phyloP scores from a whole-genome alignment of 2,113 vertebrate genomes.

The Odocoileus virginianus region DNA sequence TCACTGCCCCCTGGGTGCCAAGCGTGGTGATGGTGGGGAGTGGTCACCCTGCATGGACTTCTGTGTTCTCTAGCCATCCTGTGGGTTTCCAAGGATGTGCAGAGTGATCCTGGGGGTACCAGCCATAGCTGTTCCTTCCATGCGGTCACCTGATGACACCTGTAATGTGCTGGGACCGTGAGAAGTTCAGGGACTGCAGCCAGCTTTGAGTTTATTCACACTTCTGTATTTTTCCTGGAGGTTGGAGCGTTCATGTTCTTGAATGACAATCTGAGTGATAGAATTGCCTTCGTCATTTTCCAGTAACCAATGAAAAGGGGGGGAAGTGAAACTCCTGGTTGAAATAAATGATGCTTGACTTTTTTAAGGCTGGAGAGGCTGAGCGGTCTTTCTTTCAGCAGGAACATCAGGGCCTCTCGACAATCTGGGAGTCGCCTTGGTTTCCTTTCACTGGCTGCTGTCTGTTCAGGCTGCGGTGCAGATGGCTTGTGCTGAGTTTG shows the following conservation, averaged over 20 bases:
- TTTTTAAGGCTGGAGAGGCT: not conserved
- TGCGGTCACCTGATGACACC: not conserved
- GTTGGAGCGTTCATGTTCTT: not conserved
- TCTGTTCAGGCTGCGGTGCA: not conserved
- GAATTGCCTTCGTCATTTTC: not conserved
- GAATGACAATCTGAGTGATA: not conserved
- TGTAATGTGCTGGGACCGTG: accelerated
- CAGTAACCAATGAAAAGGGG: not conserved
- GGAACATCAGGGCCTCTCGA: not conserved
- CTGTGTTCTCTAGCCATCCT: not conserved
- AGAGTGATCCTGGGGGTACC: too few relatives aligned
- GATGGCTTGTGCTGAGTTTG: not conserved
- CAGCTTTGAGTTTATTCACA: not conserved
- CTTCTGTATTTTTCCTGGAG: not conserved
- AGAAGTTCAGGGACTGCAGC: not conserved
- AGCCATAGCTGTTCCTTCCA: not conserved
- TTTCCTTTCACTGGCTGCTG: not conserved
- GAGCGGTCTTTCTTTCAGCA: not conserved
- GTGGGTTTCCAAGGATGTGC: not conserved
- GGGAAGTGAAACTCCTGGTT: not conserved
- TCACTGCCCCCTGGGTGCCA: too few relatives aligned
- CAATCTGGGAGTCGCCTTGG: not conserved
- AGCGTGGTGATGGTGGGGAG: not conserved
- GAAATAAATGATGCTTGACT: not conserved
- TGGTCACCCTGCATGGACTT: not conserved